These are phyloP conservation scores for Andrena bucephala DNA, from an alignment of 2,888 invertebrate genomes.

Conservation along the genomic window DNA sequence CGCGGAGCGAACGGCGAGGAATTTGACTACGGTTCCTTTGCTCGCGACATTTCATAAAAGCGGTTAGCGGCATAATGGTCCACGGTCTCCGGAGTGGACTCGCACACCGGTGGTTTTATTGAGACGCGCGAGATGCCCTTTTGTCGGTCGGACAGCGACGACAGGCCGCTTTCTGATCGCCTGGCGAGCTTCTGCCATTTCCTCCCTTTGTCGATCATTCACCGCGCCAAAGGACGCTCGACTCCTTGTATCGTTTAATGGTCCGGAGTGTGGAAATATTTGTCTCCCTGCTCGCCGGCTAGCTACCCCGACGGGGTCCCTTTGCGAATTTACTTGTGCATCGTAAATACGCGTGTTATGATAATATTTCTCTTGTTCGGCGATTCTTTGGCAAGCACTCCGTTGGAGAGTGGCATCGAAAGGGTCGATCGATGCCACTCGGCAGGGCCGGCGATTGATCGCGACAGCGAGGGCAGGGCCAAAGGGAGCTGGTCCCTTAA, in stretches of 20 bases:
- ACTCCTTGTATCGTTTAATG: constrained; percentile 32
- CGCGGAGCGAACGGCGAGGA: constrained; percentile 25
- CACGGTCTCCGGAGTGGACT: constrained; percentile 6
- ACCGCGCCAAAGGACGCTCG: background rate
- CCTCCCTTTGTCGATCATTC: constrained; percentile 33
- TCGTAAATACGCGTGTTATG: background rate
- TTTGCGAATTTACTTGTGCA: background rate
- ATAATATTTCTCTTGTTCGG: background rate
- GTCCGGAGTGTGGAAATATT: constrained; percentile 47
- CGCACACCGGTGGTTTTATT: constrained; percentile 54
- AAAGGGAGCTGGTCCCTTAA: constrained; percentile 6
- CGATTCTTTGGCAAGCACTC: background rate
- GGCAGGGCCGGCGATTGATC: constrained; percentile 1
- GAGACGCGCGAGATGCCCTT: constrained; percentile 30
- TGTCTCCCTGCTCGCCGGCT: constrained; percentile 8
- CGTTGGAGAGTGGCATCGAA: background rate
- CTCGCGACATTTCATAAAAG: constrained; percentile 51
- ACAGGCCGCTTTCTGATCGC: constrained; percentile 19
- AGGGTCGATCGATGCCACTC: constrained; percentile 2
- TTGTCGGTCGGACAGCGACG: constrained; percentile 44
- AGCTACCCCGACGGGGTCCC: background rate
- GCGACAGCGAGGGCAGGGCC: background rate
- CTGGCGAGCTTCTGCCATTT: constrained; percentile 34
- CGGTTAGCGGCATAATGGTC: constrained; percentile 46
- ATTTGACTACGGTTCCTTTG: constrained; percentile 34